Base-by-base conservation (phyloP, 2,888 invertebrate genomes). In the Apocheima hispidaria region DNA sequence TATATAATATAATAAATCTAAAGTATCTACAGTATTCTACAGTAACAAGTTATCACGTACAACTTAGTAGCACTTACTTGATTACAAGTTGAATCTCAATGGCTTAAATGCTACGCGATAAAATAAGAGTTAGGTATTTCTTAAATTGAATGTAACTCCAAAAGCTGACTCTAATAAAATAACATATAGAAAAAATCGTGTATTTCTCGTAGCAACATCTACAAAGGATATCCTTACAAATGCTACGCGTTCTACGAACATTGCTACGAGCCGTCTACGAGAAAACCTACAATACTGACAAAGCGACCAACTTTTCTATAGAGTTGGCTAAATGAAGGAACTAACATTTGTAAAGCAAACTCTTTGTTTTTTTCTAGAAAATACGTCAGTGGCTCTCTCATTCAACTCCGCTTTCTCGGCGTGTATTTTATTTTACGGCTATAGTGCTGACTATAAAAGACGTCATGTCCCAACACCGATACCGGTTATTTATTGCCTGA, bases 401-500 rank as follows among this genome's bases (percentile, higher is more conserved):
- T 16, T 9, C 10, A 12, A 20, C 30, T 30, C 9, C 4, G 1
- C 3, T 33, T 30, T 12, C 10, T 44, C 28, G 26, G 14, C 36
- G 18, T n/a, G 38, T 38, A 49, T 51, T 51, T 49, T 49, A 49
- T 48, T 60, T 60, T 54, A 49, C 49, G 43, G 18, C 51, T 54
- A 12, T 35, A 61, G 53, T 50, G 57, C 63, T 57, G 46, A 48
- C 64, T 63, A 69, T 69, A 67, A 67, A 66, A 65, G 48, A 56
- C 51, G 62, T 41, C 63, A 62, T 59, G 49, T 60, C 57, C 61
- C 26, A 40, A 57, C 63, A 59, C 64, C 63, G 68, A 68, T 70
- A 66, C 68, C 38, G 54, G 60, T 62, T 65, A 70, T 70, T 70
- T 70, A 70, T 68, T 58, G 49, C 62, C 58, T 7, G 66, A 70